These are phyloP conservation scores for Synanceia verrucosa DNA, from an alignment of 2,797 vertebrate species.

Conservation along the genomic window DNA sequence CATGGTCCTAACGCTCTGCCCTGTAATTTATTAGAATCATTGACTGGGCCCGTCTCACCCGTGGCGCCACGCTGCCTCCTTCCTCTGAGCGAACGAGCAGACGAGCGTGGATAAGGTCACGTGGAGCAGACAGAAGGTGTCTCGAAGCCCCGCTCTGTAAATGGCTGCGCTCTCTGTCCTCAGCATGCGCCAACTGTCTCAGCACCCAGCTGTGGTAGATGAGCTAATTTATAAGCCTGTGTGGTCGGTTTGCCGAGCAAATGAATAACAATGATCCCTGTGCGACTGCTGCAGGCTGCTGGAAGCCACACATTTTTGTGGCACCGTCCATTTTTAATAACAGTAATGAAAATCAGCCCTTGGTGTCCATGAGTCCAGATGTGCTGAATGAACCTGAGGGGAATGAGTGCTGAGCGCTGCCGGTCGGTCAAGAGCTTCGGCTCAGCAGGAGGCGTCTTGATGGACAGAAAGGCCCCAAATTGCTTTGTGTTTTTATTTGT, in stretches of 20 bases:
- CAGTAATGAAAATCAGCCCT: too few species aligned
- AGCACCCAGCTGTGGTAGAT: conserved; percentile 66
- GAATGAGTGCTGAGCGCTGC: too few species aligned
- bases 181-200: conserved; percentile 64
- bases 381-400: too few species aligned
- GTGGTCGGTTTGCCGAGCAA: conserved; percentile 79
- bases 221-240: conserved; percentile 73
- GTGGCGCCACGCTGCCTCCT: conserved; percentile 2
- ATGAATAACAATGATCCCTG: conserved; percentile 81
- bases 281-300: conserved; percentile 72
- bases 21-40: conserved; percentile 69
- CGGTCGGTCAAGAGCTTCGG: conserved; percentile 22
- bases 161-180: conserved; percentile 53
- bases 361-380: too few species aligned
- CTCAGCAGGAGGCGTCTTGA: conserved; percentile 40
- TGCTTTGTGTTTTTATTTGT: conserved; percentile 22
- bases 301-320: conserved; percentile 44
- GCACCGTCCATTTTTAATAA: too few species aligned
- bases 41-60: conserved; percentile 35
- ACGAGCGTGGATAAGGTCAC: conserved; percentile 57
- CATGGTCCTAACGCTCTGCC: conserved; percentile 40
- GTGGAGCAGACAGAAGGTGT: conserved; percentile 63
- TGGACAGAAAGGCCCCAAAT: conserved; percentile 26
- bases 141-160: conserved; percentile 41
- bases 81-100: conserved; percentile 29